A percentile compares a stretch with the other conserved stretches of the same genome.
Conservation (phyloP, 2,113 vertebrate species). For the Melanerpes aurifrons region DNA sequence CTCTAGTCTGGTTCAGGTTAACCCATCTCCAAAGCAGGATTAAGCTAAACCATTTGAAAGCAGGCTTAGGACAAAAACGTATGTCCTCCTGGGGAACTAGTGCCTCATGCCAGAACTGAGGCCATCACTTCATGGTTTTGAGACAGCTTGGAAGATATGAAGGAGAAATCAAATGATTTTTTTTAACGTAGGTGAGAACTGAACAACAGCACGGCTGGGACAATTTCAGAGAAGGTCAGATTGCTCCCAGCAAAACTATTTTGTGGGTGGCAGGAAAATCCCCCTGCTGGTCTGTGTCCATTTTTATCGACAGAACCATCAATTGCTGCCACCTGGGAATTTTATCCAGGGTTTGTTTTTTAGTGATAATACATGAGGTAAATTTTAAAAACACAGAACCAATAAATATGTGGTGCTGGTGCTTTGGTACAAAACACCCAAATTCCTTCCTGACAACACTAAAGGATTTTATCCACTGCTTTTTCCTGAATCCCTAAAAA, state of each 20-base stretch:
- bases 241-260: background rate
- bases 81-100: background rate
- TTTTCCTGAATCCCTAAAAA: background rate
- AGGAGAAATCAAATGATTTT: background rate
- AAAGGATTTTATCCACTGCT: background rate
- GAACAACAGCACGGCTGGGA: background rate
- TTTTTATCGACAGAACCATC: background rate
- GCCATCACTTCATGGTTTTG: background rate
- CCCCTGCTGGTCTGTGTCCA: background rate
- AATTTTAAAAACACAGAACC: background rate
- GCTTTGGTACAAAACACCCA: background rate
- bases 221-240: background rate
- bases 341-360: background rate
- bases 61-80: background rate
- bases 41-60: background rate
- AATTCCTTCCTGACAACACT: background rate
- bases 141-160: background rate
- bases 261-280: background rate
- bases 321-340: background rate
- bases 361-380: background rate
- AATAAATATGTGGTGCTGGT: background rate
- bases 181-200: background rate
- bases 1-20: background rate
- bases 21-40: background rate
- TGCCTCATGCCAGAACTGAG: background rate